Evolutionary conservation across 1,140 invertebrate species (phyloP).

Genomic region (Lepidurus couesii): DNA sequence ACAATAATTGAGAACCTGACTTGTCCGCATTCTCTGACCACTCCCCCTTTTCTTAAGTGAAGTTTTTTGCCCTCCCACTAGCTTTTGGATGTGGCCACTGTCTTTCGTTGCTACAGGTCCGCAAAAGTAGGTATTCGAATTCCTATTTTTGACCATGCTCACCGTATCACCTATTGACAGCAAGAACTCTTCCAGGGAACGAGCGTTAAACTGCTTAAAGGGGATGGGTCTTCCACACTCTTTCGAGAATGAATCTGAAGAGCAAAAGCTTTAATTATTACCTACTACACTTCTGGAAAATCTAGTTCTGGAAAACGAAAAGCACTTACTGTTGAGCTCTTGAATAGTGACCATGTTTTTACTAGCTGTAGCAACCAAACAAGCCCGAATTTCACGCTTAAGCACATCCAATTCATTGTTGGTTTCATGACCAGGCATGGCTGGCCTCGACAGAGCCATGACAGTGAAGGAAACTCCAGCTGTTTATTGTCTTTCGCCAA

Average conservation of each 20-base stretch:
- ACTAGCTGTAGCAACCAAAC: background rate
- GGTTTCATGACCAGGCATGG: background rate
- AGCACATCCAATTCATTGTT: background rate
- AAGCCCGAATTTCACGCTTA: background rate
- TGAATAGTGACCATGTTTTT: background rate
- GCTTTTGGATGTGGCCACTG: background rate
- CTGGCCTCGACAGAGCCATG: background rate
- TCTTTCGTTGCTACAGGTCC: background rate
- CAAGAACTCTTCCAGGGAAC: background rate
- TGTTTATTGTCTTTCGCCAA: background rate
- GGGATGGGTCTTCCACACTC: background rate
- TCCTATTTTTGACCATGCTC: background rate
- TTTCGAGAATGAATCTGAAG: background rate
- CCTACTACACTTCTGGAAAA: background rate
- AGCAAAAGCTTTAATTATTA: background rate
- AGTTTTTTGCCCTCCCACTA: background rate
- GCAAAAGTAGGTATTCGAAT: background rate
- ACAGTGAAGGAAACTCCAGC: background rate
- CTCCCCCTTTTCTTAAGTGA: background rate
- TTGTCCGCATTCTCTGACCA: background rate
- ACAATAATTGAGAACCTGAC: background rate
- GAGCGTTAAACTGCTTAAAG: background rate
- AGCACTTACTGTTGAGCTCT: background rate
- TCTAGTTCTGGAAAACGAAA: background rate
- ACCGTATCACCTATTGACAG: background rate